Evolutionary conservation across 2,797 vertebrate species (phyloP).

Genomic region (Propithecus perrieri): DNA sequence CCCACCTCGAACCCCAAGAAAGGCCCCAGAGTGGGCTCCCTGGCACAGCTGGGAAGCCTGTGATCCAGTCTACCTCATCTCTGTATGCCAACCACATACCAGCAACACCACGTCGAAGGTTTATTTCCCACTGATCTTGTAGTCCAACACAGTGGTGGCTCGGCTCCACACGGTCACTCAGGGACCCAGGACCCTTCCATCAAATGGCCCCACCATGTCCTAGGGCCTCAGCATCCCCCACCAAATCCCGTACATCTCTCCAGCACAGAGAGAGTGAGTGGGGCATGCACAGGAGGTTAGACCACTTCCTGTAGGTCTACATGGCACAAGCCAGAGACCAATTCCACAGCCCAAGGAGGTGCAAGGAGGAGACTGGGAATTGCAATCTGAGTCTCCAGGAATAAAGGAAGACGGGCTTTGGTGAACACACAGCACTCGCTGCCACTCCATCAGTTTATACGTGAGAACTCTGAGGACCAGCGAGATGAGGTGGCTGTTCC

Average conservation of each 20-base stretch:
- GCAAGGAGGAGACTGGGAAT: neutral
- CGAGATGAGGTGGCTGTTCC: neutral
- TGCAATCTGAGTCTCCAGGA: neutral
- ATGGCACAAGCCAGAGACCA: neutral
- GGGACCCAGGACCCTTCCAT: neutral
- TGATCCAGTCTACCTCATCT: neutral
- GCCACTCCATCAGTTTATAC: neutral
- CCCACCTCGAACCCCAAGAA: neutral
- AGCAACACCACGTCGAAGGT: too few species aligned
- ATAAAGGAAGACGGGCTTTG: neutral
- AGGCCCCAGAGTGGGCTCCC: neutral
- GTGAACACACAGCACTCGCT: neutral
- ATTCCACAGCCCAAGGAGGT: neutral
- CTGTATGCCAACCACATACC: too few species aligned
- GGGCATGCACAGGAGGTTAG: neutral
- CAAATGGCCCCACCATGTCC: neutral
- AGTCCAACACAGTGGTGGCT: neutral
- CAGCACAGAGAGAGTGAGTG: neutral
- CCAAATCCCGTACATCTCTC: neutral
- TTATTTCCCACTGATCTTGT: neutral
- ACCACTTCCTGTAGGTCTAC: neutral
- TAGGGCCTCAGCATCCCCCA: neutral
- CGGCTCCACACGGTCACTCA: neutral
- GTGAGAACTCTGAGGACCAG: neutral
- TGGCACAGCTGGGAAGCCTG: neutral